phyloP scores from a whole-genome alignment of 2,113 vertebrate genomes.

The Zapornia atra region DNA sequence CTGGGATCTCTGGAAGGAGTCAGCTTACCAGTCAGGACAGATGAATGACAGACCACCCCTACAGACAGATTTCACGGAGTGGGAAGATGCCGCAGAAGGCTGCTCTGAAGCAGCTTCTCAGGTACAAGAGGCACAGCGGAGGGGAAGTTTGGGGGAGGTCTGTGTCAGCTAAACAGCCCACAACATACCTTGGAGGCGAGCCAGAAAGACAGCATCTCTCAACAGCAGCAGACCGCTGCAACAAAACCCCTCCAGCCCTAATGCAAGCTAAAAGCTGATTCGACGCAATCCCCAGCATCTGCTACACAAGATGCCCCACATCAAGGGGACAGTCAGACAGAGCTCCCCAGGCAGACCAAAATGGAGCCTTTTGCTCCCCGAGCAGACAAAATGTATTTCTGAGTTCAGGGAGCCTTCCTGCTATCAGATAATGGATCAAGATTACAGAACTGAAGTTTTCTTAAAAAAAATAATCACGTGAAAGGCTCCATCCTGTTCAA shows the following conservation, averaged over 20 bases:
- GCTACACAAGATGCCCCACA: neutral
- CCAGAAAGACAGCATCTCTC: neutral
- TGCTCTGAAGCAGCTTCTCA: neutral
- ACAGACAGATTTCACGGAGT: neutral
- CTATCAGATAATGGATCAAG: neutral
- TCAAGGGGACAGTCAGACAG: neutral
- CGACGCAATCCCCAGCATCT: neutral
- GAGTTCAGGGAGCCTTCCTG: neutral
- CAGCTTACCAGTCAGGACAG: neutral
- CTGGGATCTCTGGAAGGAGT: neutral
- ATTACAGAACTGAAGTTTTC: neutral
- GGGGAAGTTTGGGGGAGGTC: neutral
- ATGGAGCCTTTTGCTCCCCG: rapidly evolving
- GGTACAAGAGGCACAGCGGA: neutral
- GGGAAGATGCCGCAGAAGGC: neutral
- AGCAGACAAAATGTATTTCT: neutral
- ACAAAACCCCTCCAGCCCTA: neutral
- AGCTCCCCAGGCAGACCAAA: neutral
- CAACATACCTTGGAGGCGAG: neutral
- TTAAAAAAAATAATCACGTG: neutral
- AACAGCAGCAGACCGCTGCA: neutral
- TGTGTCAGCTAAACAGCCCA: neutral
- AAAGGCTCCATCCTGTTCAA: slow-evolving; percentile 12
- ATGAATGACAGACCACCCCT: neutral
- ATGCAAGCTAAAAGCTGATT: neutral